Conservation (phyloP, 2,113 vertebrate species). For the Erinaceus europaeus region DNA sequence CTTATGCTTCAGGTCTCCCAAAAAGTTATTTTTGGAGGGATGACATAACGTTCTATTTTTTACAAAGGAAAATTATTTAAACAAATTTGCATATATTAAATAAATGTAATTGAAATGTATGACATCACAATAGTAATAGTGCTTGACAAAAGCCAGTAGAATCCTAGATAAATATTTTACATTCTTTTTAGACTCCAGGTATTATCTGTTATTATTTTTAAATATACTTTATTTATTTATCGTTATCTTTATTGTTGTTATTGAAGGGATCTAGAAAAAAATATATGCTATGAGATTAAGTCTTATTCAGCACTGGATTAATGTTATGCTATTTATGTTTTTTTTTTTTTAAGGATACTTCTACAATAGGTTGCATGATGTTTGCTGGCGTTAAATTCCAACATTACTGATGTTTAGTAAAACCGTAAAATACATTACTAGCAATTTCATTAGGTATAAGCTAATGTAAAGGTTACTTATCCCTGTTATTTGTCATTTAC, state of each 20-base stretch:
- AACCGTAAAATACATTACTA: background rate
- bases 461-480: background rate
- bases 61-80: too few species aligned
- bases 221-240: too few species aligned
- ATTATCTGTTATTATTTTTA: too few species aligned
- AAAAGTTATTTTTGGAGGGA: too few species aligned
- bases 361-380: background rate
- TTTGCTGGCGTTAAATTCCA: background rate
- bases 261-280: background rate
- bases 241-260: background rate
- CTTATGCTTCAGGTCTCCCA: too few species aligned
- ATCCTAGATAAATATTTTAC: too few species aligned
- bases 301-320: background rate
- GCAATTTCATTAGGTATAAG: background rate
- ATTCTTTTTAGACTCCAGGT: too few species aligned
- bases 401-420: background rate
- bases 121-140: too few species aligned
- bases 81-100: too few species aligned
- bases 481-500: background rate
- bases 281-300: constrained; percentile 1
- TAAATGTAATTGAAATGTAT: too few species aligned
- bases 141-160: too few species aligned
- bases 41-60: too few species aligned
- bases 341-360: constrained; percentile 11
- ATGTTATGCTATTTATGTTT: background rate